phyloP scores from a whole-genome alignment of 2,888 invertebrate species.

The Homarus gammarus region DNA sequence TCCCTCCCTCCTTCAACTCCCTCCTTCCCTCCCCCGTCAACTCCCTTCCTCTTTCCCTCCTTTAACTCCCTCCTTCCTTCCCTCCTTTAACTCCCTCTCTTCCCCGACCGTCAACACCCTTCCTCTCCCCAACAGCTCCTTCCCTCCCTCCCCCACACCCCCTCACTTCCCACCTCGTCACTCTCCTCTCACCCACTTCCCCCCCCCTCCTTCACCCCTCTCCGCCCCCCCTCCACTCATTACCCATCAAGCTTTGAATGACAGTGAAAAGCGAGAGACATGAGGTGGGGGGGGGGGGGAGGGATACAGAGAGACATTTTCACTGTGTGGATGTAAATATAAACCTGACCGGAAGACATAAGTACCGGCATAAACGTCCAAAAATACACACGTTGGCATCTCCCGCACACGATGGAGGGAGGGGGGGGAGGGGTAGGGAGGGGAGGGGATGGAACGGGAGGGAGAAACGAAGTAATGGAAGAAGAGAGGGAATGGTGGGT shows the following conservation, averaged over 20 bases:
- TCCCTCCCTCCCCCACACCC: background rate
- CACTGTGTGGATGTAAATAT: background rate
- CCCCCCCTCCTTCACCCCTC: background rate
- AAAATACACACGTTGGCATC: background rate
- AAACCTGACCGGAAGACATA: background rate
- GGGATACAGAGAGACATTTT: background rate
- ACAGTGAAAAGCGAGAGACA: background rate
- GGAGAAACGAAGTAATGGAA: background rate
- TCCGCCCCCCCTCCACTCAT: background rate
- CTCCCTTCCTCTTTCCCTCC: background rate
- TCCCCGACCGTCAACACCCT: background rate
- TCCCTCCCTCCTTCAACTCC: background rate
- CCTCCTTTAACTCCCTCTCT: background rate
- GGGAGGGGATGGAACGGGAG: background rate
- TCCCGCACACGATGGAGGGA: background rate
- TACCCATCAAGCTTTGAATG: background rate
- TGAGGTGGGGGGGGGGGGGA: background rate
- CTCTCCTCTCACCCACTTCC: conserved; percentile 25
- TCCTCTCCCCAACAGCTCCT: background rate
- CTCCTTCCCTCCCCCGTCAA: background rate
- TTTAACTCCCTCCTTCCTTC: background rate
- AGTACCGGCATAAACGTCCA: background rate
- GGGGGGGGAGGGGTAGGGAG: background rate
- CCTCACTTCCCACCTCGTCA: background rate
- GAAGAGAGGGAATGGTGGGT: background rate